Percentiles rank a stretch among this genome's conserved stretches.
Conservation (phyloP, 30 jellyfish, hydroid and myxozoan genomes). For the Hydractinia echinata region DNA sequence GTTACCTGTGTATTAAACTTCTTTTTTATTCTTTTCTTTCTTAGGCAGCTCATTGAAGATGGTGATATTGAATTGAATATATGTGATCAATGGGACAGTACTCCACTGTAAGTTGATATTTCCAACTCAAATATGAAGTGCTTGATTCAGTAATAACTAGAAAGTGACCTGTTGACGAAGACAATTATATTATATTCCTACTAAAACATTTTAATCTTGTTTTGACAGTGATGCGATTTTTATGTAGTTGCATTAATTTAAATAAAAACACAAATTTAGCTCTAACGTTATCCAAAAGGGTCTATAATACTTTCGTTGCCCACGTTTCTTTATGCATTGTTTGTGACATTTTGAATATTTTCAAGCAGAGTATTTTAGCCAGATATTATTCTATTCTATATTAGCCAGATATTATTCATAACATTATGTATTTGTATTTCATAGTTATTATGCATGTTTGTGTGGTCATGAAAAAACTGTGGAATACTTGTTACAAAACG, state of each 20-base stretch:
- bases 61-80: conserved; percentile 45
- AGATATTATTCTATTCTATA: neutral
- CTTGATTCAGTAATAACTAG: no score
- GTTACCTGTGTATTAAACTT: no score
- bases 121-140: no score
- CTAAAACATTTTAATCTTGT: no score
- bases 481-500: conserved; percentile 58
- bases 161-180: no score
- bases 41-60: conserved; percentile 49
- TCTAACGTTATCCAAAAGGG: neutral
- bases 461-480: conserved; percentile 84
- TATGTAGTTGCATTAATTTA: no score
- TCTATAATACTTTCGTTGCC: neutral
- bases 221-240: no score
- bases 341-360: no score
- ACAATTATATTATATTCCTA: no score
- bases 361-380: neutral
- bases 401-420: neutral
- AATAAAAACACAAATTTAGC: neutral
- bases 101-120: conserved; percentile 65
- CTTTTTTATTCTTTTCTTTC: neutral
- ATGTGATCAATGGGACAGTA: conserved; percentile 87
- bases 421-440: neutral
- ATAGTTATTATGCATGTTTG: conserved; percentile 76
- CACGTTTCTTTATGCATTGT: no score